Evolutionary conservation across 2,888 invertebrate genomes (phyloP).

Genomic region (Leistus spinibarbis): DNA sequence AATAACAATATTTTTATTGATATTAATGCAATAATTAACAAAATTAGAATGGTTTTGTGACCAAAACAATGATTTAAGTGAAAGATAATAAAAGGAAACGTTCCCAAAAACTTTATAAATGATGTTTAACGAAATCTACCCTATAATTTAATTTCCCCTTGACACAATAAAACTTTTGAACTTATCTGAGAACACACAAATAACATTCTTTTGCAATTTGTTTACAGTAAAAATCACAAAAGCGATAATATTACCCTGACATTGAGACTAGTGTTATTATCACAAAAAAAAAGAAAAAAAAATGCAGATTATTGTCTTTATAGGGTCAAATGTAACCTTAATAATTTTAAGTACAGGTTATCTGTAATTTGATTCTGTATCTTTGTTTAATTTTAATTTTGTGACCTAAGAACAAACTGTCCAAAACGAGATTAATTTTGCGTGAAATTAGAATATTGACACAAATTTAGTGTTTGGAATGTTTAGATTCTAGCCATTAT

Average conservation of each 20-base stretch:
- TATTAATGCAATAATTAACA: too few species aligned
- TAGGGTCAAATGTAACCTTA: slow-evolving; percentile 17
- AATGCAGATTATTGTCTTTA: slow-evolving; percentile 11
- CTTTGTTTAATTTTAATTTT: background rate
- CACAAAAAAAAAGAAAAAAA: slow-evolving; percentile 18
- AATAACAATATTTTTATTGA: too few species aligned
- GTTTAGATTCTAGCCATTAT: too few species aligned
- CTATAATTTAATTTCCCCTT: background rate
- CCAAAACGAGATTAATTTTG: too few species aligned
- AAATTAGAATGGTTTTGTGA: too few species aligned
- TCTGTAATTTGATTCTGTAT: background rate
- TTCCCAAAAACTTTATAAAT: too few species aligned
- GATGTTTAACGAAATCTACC: too few species aligned
- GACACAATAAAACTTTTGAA: background rate
- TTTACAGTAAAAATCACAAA: slow-evolving; percentile 4
- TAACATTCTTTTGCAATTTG: background rate
- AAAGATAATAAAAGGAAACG: too few species aligned
- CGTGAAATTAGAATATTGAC: background rate
- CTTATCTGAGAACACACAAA: background rate
- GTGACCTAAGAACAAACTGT: background rate
- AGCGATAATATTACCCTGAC: background rate
- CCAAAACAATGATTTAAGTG: too few species aligned
- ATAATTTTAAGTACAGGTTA: slow-evolving; percentile 11
- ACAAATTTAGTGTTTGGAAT: background rate
- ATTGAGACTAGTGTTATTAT: slow-evolving; percentile 19